These are phyloP conservation scores for Phalloptychus januarius DNA, from an alignment of 2,797 vertebrate genomes.

Conservation along the genomic window DNA sequence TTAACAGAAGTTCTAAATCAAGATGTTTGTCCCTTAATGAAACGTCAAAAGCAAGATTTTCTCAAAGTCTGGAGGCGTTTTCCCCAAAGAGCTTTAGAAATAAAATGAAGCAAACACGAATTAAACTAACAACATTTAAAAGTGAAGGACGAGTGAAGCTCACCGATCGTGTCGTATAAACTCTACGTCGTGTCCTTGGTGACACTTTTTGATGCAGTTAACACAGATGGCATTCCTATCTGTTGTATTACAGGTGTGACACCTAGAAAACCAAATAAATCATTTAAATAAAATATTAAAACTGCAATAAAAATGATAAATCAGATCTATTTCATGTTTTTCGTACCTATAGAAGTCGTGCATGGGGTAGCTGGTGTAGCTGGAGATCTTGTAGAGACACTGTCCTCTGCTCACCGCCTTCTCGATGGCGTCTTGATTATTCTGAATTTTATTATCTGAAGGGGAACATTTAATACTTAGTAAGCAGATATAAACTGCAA, in stretches of 20 bases:
- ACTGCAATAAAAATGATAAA: background rate
- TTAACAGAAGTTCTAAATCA: background rate
- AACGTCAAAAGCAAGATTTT: background rate
- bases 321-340: background rate
- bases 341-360: conserved; percentile 99
- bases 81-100: background rate
- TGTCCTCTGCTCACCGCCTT: conserved; percentile 99
- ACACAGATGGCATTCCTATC: conserved; percentile 99
- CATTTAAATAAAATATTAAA: background rate
- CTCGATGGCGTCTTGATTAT: conserved; percentile 99
- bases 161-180: conserved; percentile 99
- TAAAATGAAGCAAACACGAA: background rate
- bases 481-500: background rate
- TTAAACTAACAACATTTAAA: background rate
- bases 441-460: conserved; percentile 99
- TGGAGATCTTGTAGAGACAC: conserved; percentile 99
- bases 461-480: conserved; percentile 20
- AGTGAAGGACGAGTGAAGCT: conserved; percentile 5
- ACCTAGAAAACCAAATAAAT: conserved; percentile 76
- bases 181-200: conserved; percentile 99
- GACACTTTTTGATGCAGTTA: conserved; percentile 99
- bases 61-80: background rate
- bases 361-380: conserved; percentile 99
- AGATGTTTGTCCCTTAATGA: background rate
- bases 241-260: conserved; percentile 99